Evolutionary conservation across 2,113 vertebrate genomes (phyloP).

Genomic region (Macroglossus sobrinus): DNA sequence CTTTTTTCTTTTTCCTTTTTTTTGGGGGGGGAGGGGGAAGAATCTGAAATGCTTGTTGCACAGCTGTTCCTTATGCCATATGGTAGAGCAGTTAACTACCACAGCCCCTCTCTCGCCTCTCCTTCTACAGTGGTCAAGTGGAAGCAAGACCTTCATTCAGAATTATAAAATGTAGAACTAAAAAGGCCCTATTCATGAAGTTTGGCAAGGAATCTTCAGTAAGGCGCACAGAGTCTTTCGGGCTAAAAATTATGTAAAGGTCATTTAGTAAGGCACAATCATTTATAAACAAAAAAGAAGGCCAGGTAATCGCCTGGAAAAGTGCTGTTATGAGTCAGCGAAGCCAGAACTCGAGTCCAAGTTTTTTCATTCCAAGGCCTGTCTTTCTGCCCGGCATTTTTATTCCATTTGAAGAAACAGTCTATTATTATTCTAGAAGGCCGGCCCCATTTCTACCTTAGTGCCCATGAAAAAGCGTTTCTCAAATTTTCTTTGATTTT

Average conservation of each 20-base stretch:
- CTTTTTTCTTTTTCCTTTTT: background rate
- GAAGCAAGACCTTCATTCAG: conserved; percentile 11
- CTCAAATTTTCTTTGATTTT: background rate
- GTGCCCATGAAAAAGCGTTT: background rate
- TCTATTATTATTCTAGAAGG: background rate
- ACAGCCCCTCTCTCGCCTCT: background rate
- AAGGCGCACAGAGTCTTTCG: background rate
- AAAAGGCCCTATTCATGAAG: conserved; percentile 7
- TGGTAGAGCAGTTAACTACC: background rate
- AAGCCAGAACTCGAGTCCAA: background rate
- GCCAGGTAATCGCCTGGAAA: background rate
- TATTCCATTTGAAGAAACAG: background rate
- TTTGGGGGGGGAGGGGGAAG: too few relatives aligned
- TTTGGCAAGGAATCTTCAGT: background rate
- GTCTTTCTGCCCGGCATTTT: background rate
- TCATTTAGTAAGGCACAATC: background rate
- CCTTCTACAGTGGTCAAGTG: background rate
- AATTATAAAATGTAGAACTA: background rate
- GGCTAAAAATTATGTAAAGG: background rate
- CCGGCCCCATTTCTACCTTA: background rate
- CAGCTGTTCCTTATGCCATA: conserved; percentile 33
- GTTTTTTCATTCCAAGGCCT: background rate
- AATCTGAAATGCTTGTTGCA: background rate
- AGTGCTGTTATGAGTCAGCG: background rate
- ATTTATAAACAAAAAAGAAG: background rate